phyloP scores from a whole-genome alignment of 2,888 invertebrate genomes.

The Pimpla rufipes region DNA sequence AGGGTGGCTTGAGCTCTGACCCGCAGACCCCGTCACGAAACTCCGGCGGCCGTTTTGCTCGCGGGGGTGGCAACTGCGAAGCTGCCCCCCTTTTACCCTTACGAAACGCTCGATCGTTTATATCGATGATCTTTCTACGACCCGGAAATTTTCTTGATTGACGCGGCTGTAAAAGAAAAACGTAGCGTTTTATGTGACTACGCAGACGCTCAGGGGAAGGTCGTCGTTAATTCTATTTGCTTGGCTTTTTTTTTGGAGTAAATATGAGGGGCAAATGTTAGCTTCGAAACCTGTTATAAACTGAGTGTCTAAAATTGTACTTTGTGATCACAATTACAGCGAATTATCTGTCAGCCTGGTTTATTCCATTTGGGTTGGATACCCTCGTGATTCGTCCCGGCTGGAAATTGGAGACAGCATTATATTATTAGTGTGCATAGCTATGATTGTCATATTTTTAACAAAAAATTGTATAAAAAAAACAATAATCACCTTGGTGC shows the following conservation, averaged over 20 bases:
- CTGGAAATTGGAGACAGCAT: too few relatives aligned
- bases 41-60: constrained; percentile 56
- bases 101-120: constrained; percentile 53
- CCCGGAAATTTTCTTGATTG: constrained; percentile 54
- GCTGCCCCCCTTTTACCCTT: constrained; percentile 46
- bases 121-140: constrained; percentile 55
- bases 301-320: too few relatives aligned
- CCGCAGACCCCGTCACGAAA: constrained; percentile 69
- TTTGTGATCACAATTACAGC: too few relatives aligned
- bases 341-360: too few relatives aligned
- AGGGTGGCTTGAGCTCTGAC: constrained; percentile 66
- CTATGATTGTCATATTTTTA: too few relatives aligned
- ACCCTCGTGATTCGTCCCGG: too few relatives aligned
- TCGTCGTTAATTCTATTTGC: constrained; percentile 4
- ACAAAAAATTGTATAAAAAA: too few relatives aligned
- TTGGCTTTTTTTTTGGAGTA: background rate
- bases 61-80: constrained; percentile 49
- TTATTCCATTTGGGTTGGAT: too few relatives aligned
- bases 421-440: too few relatives aligned
- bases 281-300: too few relatives aligned
- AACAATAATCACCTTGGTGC: too few relatives aligned
- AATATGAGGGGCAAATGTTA: background rate
- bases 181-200: constrained; percentile 19
- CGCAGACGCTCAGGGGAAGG: background rate
- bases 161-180: background rate